A percentile compares a stretch with the other conserved stretches of the same genome.
phyloP scores from a whole-genome alignment of 2,888 invertebrate species.

The Melolontha melolontha region DNA sequence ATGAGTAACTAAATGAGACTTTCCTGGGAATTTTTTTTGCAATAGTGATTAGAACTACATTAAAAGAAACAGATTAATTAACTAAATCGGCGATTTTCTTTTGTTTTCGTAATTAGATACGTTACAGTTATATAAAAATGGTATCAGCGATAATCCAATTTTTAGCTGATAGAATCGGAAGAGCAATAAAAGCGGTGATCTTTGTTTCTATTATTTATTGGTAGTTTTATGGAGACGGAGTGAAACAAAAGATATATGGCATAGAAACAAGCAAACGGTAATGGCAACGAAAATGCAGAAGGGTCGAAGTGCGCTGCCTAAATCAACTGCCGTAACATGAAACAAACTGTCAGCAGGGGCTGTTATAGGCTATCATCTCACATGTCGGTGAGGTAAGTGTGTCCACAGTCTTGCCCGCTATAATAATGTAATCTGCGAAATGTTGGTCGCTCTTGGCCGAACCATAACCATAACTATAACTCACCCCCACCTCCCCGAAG shows the following conservation, averaged over 20 bases:
- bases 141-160: conserved; percentile 15
- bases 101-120: too few species aligned
- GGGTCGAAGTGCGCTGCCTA: conserved; percentile 57
- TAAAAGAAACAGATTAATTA: too few species aligned
- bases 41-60: too few species aligned
- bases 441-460: conserved; percentile 60
- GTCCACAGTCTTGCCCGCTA: conserved; percentile 60
- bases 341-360: conserved; percentile 63
- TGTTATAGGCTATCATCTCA: conserved; percentile 64
- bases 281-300: conserved; percentile 57
- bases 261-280: conserved; percentile 46
- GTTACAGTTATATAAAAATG: neutral
- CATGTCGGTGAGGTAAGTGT: conserved; percentile 64
- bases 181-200: conserved; percentile 25
- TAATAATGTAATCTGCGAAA: conserved; percentile 66
- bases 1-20: too few species aligned
- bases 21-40: too few species aligned
- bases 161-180: conserved; percentile 39
- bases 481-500: conserved; percentile 59
- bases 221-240: conserved; percentile 46
- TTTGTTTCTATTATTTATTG: conserved; percentile 48
- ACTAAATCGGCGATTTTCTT: too few species aligned
- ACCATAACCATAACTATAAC: conserved; percentile 66
- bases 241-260: conserved; percentile 48
- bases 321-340: conserved; percentile 63